A percentile compares a stretch with the other conserved stretches of the same genome.
phyloP scores from a whole-genome alignment of 1,140 invertebrate genomes.

The Drosophila tristis region DNA sequence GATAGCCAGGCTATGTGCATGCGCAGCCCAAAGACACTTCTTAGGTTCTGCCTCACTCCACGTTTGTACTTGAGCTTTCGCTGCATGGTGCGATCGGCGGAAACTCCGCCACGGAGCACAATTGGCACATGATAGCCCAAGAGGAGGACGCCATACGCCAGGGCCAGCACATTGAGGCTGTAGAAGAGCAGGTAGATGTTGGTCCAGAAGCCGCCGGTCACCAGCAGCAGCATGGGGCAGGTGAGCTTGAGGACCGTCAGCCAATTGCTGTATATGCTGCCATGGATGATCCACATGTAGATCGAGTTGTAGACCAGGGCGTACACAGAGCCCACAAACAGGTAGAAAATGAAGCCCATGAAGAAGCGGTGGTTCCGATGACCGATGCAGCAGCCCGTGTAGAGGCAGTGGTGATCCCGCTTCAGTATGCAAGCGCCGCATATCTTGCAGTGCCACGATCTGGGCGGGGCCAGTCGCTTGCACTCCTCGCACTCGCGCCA shows the following conservation, averaged over 20 bases:
- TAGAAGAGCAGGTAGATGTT: conserved; percentile 88
- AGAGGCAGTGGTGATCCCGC: conserved; percentile 97
- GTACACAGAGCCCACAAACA: conserved; percentile 90
- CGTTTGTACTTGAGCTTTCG: conserved; percentile 87
- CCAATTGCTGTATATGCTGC: conserved; percentile 84
- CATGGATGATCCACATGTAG: conserved; percentile 86
- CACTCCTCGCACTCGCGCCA: conserved; percentile 57
- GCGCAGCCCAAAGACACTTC: conserved; percentile 88
- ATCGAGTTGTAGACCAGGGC: conserved; percentile 88
- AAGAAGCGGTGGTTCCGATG: conserved; percentile 95
- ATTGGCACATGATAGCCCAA: conserved; percentile 89
- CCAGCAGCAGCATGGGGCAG: conserved; percentile 87
- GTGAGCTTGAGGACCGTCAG: conserved; percentile 87
- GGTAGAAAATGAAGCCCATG: conserved; percentile 91
- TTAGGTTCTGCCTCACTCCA: conserved; percentile 88
- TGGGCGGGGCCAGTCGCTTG: conserved; percentile 91
- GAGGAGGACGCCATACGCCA: conserved; percentile 88
- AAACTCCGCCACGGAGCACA: conserved; percentile 67
- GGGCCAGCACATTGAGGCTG: conserved; percentile 88
- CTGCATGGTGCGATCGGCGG: conserved; percentile 52
- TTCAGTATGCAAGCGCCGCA: conserved; percentile 94
- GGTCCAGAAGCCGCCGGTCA: conserved; percentile 85
- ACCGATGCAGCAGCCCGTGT: conserved; percentile 95
- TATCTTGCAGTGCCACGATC: conserved; percentile 94
- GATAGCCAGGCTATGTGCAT: conserved; percentile 91